Conservation (phyloP, 2,888 invertebrate species). For the Eustalomyia histrio region DNA sequence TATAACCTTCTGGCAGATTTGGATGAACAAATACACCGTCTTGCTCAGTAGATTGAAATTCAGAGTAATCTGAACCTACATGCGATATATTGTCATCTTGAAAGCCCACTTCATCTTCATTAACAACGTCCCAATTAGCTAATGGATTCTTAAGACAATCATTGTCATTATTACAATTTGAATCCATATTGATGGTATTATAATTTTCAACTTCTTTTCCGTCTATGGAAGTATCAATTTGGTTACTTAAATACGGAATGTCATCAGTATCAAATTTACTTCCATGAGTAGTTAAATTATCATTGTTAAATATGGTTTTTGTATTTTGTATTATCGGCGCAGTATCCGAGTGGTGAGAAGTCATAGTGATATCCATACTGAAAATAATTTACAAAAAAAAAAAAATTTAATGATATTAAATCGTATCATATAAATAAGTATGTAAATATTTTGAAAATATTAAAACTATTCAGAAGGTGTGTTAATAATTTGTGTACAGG, state of each 20-base stretch:
- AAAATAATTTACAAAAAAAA: slow-evolving; percentile 15
- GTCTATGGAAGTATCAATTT: slow-evolving; percentile 4
- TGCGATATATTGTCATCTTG: slow-evolving; percentile 70
- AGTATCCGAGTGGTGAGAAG: slow-evolving; percentile 1
- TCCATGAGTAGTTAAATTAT: slow-evolving; percentile 12
- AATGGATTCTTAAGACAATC: slow-evolving; percentile 7
- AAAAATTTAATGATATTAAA: not conserved
- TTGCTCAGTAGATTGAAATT: slow-evolving; percentile 46
- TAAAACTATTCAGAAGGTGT: too few species aligned
- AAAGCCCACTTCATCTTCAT: slow-evolving; percentile 67
- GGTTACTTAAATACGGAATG: slow-evolving; percentile 43
- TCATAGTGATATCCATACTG: slow-evolving; percentile 26
- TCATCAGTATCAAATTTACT: slow-evolving; percentile 28
- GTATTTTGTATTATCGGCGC: not conserved
- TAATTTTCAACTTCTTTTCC: not conserved
- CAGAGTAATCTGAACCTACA: slow-evolving; percentile 68
- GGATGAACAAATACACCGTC: slow-evolving; percentile 66
- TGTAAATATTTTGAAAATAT: too few species aligned
- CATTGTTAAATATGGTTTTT: not conserved
- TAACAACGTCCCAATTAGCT: slow-evolving; percentile 25
- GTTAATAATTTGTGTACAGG: too few species aligned
- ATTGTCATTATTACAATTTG: slow-evolving; percentile 25
- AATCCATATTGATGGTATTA: slow-evolving; percentile 38
- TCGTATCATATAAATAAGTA: too few species aligned
- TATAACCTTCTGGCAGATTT: slow-evolving; percentile 53